These are phyloP conservation scores for Synaphobranchus kaupii DNA, from an alignment of 2,797 vertebrate species.

Conservation along the genomic window DNA sequence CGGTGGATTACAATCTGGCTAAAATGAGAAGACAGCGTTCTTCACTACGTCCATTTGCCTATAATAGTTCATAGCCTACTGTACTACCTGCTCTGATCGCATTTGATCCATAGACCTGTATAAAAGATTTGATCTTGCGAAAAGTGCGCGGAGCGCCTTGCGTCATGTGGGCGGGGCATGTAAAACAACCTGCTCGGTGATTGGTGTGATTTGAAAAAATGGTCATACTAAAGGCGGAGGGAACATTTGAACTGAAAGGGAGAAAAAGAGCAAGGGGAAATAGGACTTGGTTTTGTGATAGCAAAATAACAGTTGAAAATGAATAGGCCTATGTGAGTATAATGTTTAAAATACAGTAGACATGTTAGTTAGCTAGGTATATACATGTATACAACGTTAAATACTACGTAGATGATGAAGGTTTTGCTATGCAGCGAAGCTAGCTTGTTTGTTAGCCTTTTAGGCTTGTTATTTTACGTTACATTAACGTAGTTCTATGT, in stretches of 20 bases:
- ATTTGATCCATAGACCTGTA: too few species aligned
- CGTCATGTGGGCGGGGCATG: background rate
- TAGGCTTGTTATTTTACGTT: too few species aligned
- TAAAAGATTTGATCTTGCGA: background rate
- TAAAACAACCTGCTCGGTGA: slow-evolving; percentile 39
- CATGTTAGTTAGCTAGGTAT: background rate
- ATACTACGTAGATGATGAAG: too few species aligned
- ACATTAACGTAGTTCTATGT: too few species aligned
- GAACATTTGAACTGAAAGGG: slow-evolving; percentile 64
- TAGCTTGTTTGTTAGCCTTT: background rate
- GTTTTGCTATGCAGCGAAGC: too few species aligned
- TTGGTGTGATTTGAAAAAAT: slow-evolving; percentile 66
- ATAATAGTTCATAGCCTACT: too few species aligned
- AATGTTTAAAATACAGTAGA: background rate
- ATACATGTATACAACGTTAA: background rate
- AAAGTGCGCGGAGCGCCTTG: background rate
- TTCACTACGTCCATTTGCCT: too few species aligned
- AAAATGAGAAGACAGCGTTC: too few species aligned
- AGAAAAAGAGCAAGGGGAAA: background rate
- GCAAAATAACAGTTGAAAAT: slow-evolving; percentile 46
- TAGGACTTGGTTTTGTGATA: background rate
- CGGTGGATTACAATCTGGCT: too few species aligned
- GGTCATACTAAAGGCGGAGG: slow-evolving; percentile 57
- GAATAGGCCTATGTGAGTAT: slow-evolving; percentile 68
- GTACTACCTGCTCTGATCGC: too few species aligned